Evolutionary conservation across 2,113 vertebrate species (phyloP).

Genomic region (Melanerpes aurifrons): DNA sequence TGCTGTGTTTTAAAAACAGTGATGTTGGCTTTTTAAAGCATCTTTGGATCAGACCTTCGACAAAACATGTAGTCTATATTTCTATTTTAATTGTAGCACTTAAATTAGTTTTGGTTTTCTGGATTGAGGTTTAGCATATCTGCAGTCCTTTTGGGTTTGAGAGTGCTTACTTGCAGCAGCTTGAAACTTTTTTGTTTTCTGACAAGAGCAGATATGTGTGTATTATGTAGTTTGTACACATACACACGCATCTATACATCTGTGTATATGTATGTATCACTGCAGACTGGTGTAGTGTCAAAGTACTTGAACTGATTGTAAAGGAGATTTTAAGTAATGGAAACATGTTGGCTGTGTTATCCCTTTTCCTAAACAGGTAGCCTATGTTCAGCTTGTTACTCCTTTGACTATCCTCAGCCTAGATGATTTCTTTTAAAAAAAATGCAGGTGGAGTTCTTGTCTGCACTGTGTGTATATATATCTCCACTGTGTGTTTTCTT

Average conservation of each 20-base stretch:
- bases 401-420: neutral
- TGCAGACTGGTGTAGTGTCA: neutral
- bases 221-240: too few species aligned
- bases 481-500: neutral
- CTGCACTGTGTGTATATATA: neutral
- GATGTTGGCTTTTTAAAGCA: neutral
- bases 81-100: neutral
- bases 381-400: neutral
- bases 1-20: neutral
- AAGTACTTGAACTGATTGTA: neutral
- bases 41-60: neutral
- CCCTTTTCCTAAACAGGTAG: neutral
- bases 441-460: neutral
- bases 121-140: neutral
- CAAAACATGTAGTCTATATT: neutral
- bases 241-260: too few species aligned
- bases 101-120: neutral
- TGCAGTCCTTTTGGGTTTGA: neutral
- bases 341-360: neutral
- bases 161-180: neutral
- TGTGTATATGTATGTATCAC: neutral
- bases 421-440: neutral
- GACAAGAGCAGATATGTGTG: neutral
- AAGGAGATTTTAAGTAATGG: neutral
- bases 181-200: neutral